phyloP scores from a whole-genome alignment of 2,888 invertebrate genomes.

The Dynastes tityus region DNA sequence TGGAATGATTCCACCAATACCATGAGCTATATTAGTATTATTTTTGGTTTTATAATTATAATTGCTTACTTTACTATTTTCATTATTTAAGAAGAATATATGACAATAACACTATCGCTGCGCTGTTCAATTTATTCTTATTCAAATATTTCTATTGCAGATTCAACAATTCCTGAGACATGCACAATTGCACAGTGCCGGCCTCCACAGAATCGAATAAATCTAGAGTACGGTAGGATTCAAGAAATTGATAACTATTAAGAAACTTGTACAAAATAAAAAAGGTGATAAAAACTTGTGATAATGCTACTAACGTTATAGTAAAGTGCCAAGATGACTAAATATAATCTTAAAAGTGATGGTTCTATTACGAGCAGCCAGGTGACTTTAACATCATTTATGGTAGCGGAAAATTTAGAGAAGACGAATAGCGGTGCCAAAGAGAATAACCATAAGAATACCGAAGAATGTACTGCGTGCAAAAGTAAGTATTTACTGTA shows the following conservation, averaged over 20 bases:
- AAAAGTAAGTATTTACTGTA: slow-evolving; percentile 39
- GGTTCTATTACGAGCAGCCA: slow-evolving; percentile 59
- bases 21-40: too few species aligned
- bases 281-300: slow-evolving; percentile 23
- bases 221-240: too few species aligned
- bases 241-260: neutral
- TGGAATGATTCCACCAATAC: too few species aligned
- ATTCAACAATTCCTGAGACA: too few species aligned
- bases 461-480: slow-evolving; percentile 30
- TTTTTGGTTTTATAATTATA: too few species aligned
- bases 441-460: slow-evolving; percentile 30
- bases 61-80: too few species aligned
- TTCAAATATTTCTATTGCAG: too few species aligned
- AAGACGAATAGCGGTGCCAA: slow-evolving; percentile 39
- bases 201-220: too few species aligned
- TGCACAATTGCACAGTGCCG: too few species aligned
- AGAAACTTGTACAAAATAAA: neutral
- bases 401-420: slow-evolving; percentile 58
- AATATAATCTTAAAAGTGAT: slow-evolving; percentile 72
- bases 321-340: slow-evolving; percentile 70
- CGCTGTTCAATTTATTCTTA: too few species aligned
- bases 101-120: too few species aligned
- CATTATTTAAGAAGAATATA: too few species aligned
- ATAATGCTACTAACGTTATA: slow-evolving; percentile 28
- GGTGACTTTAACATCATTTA: slow-evolving; percentile 63